Percentiles rank a stretch among this genome's conserved stretches.
These are phyloP conservation scores for Zootoca vivipara DNA, from an alignment of 2,113 vertebrate genomes.

Conservation along the genomic window DNA sequence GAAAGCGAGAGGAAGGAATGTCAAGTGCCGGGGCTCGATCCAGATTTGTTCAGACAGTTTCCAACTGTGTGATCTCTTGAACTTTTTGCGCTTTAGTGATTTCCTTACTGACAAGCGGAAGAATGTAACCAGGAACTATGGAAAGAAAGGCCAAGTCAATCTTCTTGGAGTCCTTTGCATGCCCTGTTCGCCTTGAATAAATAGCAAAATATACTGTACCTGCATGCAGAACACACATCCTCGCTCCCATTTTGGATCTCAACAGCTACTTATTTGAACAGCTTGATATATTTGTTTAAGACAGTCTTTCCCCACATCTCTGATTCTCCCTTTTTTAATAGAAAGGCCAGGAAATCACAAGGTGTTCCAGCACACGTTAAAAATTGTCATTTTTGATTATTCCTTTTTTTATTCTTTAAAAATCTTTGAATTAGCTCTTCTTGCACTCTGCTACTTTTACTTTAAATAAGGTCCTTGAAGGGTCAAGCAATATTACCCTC, in stretches of 20 bases:
- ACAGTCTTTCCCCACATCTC: background rate
- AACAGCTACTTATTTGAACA: constrained; percentile 54
- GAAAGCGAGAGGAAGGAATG: constrained; percentile 10
- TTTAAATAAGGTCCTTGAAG: constrained; percentile 52
- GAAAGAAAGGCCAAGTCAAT: constrained; percentile 1
- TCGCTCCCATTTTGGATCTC: constrained; percentile 21
- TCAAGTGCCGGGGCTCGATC: constrained; percentile 14
- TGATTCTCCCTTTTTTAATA: background rate
- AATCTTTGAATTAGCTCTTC: constrained; percentile 27
- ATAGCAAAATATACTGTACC: background rate
- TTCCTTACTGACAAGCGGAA: constrained; percentile 38
- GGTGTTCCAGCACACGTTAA: constrained; percentile 1
- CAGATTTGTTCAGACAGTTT: constrained; percentile 13
- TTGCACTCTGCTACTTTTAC: constrained; percentile 47
- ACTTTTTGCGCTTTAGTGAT: constrained; percentile 23
- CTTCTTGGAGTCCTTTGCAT: background rate
- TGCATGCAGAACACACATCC: background rate
- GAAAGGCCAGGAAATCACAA: constrained; percentile 17
- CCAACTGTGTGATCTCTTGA: background rate
- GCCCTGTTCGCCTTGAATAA: background rate
- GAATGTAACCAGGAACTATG: constrained; percentile 12
- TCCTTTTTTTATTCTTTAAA: background rate
- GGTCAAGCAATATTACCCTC: constrained; percentile 41
- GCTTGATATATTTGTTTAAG: constrained; percentile 38
- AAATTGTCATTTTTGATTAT: constrained; percentile 6